Percentiles rank a stretch among this genome's conserved stretches.
Conservation (phyloP, 2,113 vertebrate species). For the Malaclemys terrapin region DNA sequence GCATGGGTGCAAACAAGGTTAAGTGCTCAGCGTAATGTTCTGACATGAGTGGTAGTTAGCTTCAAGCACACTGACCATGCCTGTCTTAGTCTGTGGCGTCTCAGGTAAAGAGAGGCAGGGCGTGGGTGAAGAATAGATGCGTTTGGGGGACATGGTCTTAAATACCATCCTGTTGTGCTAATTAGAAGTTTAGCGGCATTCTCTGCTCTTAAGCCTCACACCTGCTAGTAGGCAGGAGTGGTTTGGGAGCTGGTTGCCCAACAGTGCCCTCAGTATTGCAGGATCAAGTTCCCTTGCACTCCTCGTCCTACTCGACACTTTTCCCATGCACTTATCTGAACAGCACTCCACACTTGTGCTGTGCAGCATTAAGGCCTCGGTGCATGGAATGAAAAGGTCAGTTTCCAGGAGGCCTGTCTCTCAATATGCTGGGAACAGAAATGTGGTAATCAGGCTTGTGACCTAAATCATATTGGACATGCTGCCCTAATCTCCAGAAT, state of each 20-base stretch:
- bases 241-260: not conserved
- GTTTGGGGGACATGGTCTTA: not conserved
- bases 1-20: not conserved
- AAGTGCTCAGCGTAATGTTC: not conserved
- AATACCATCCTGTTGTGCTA: not conserved
- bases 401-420: slow-evolving; percentile 31
- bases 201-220: not conserved
- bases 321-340: slow-evolving; percentile 12
- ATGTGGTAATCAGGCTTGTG: slow-evolving; percentile 61
- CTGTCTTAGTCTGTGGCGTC: not conserved
- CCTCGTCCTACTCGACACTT: slow-evolving; percentile 19
- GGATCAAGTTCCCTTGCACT: fast-evolving
- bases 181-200: not conserved
- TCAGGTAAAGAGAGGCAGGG: not conserved
- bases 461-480: slow-evolving; percentile 72
- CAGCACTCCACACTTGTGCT: slow-evolving; percentile 2
- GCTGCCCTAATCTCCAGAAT: slow-evolving; percentile 62
- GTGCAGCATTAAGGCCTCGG: slow-evolving; percentile 36
- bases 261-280: not conserved
- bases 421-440: slow-evolving; percentile 54
- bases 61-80: not conserved
- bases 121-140: not conserved
- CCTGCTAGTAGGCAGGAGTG: fast-evolving
- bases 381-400: slow-evolving; percentile 48
- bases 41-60: not conserved